Conservation (phyloP, 2,797 vertebrate genomes). For the Epinephelus coioides region DNA sequence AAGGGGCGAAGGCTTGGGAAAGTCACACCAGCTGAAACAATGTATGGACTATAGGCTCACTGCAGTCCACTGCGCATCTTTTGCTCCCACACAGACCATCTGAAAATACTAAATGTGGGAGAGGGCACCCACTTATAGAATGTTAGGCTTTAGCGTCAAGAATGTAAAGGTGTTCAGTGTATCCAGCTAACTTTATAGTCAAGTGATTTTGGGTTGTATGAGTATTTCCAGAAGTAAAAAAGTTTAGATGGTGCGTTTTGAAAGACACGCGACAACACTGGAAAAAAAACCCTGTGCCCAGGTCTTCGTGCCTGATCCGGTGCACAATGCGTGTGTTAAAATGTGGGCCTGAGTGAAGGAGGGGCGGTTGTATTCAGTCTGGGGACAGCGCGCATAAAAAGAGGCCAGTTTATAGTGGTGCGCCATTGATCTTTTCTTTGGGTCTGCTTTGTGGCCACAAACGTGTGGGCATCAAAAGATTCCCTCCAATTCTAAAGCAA, state of each 20-base stretch:
- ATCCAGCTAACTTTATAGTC: not conserved
- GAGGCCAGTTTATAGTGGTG: conserved; percentile 62
- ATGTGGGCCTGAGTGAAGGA: conserved; percentile 49
- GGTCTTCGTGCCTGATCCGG: conserved; percentile 40
- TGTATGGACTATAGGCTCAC: conserved; percentile 49
- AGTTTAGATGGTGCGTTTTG: conserved; percentile 5
- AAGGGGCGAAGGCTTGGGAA: conserved; percentile 84
- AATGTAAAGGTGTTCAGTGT: not conserved
- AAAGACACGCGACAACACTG: conserved; percentile 62
- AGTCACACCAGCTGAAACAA: conserved; percentile 77
- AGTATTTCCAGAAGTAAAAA: not conserved
- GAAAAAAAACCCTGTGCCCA: conserved; percentile 36
- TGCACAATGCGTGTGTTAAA: conserved; percentile 67
- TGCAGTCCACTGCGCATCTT: conserved; percentile 60
- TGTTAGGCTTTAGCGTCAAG: not conserved
- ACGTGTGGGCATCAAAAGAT: conserved; percentile 65
- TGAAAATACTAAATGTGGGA: conserved; percentile 14
- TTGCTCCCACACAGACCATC: conserved; percentile 20
- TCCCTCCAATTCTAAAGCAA: conserved; percentile 37
- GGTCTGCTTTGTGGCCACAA: conserved; percentile 69
- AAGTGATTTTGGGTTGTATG: not conserved
- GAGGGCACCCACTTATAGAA: not conserved
- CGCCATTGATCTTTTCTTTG: conserved; percentile 79
- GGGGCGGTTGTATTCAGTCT: conserved; percentile 58
- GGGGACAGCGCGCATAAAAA: conserved; percentile 66